Base-by-base conservation (phyloP, 1,140 invertebrate genomes). In the Euwallacea fornicatus region DNA sequence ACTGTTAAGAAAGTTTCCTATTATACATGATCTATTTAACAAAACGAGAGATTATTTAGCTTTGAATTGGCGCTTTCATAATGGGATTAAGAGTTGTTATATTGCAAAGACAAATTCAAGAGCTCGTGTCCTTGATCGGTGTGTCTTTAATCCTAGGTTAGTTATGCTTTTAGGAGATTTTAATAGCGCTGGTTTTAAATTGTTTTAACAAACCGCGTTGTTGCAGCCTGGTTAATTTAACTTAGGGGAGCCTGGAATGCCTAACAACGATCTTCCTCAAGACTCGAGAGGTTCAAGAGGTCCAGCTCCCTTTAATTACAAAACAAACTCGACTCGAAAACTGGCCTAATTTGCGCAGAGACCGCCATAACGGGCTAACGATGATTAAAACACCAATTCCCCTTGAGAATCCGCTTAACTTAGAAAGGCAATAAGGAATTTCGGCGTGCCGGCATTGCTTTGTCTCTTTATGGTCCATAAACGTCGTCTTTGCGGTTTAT, bases 381-480 rank as follows among this genome's bases (percentile, higher is more conserved):
- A 66, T 66, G 64, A 66, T 66, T 66, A 66, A 56, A 66, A 66
- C 64, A 66, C 54, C 50, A 54, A 66, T 66, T 43, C 41, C 64
- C 44, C 64, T 41, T 42, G 64, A 56, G 47, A 66, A 66, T 66
- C 53, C 64, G 50, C 46, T 66, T 66, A 66, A 66, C 46, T 66
- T 66, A 10, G 56, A 66, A 66, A 66, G 50, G 64, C 64, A 66
- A 66, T 66, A 66, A 66, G 64, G 64, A 66, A 62, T 66, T 66
- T 56, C 21, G 64, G 64, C 50, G 41, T 13, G 13, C 43, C 53
- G 64, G 50, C 50, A 43, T 66, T 44, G 64, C 64, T 55, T 66
- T 66, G 64, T 66, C 64, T 55, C 64, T 66, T 66, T 66, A 66
- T 66, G 64, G 64, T 13, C 53, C 53, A 56, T 66, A 66, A 66